Evolutionary conservation across 1,140 invertebrate genomes (phyloP).

Genomic region (Cardiocondyla obscurior): DNA sequence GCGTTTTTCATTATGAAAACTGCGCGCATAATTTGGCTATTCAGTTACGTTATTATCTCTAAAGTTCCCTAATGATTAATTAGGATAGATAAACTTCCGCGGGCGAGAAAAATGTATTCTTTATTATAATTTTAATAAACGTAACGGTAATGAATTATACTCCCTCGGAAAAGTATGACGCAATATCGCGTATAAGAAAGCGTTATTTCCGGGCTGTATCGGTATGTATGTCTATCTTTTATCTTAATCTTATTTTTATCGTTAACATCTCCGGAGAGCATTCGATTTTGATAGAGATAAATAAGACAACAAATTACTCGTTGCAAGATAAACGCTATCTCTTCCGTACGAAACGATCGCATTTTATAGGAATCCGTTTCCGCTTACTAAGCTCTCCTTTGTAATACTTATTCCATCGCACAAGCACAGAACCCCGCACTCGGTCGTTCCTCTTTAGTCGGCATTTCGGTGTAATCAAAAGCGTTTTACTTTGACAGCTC

Average conservation of each 20-base stretch:
- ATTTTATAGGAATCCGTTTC: constrained; percentile 47
- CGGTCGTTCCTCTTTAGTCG: constrained; percentile 36
- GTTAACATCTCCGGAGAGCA: neutral
- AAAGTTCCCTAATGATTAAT: constrained; percentile 23
- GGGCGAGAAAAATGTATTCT: neutral
- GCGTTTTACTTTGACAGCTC: constrained; percentile 37
- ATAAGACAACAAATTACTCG: constrained; percentile 31
- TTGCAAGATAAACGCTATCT: constrained; percentile 33
- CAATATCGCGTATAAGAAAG: neutral
- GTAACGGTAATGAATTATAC: neutral
- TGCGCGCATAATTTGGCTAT: constrained; percentile 17
- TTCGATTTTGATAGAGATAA: constrained; percentile 4
- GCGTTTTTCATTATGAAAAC: constrained; percentile 14
- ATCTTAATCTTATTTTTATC: constrained; percentile 18
- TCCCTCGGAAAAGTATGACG: neutral
- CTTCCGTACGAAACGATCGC: constrained; percentile 26
- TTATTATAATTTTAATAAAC: constrained; percentile 31
- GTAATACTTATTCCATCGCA: constrained; percentile 25
- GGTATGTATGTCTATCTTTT: neutral
- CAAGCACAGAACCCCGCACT: constrained; percentile 8
- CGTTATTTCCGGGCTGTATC: neutral
- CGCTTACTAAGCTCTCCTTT: constrained; percentile 47
- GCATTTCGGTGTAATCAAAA: constrained; percentile 34
- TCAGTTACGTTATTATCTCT: constrained; percentile 18
- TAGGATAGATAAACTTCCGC: neutral